A percentile compares a stretch with the other conserved stretches of the same genome.
phyloP scores from a whole-genome alignment of 2,113 vertebrate species.

The Rhynchopsitta pachyrhyncha region DNA sequence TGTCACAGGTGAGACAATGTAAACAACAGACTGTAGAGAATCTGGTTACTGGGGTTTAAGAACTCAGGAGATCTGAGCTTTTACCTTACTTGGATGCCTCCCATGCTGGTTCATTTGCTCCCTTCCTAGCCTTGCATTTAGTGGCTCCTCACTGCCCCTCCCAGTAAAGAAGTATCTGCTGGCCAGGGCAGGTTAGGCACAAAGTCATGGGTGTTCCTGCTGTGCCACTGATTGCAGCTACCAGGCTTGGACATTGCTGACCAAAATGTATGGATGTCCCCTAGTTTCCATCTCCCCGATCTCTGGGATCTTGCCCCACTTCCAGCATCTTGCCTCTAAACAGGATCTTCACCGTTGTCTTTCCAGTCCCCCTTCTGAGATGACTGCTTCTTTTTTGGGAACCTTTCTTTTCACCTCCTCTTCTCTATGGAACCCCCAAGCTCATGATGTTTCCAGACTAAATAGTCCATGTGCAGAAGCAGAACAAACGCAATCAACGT shows the following conservation, averaged over 20 bases:
- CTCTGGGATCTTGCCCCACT: not conserved
- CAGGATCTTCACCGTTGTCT: not conserved
- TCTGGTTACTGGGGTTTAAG: not conserved
- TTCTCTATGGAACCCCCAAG: not conserved
- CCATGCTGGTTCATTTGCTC: not conserved
- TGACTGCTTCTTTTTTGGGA: not conserved
- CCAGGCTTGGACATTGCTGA: accelerated
- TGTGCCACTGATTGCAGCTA: not conserved
- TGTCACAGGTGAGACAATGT: accelerated
- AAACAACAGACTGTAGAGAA: not conserved
- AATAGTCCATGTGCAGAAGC: not conserved
- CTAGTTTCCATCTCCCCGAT: not conserved
- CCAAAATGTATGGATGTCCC: not conserved
- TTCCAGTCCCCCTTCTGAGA: not conserved
- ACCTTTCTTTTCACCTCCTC: not conserved
- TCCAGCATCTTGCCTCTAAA: not conserved
- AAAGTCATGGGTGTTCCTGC: not conserved
- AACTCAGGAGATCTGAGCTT: not conserved
- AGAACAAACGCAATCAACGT: accelerated
- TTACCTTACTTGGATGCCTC: not conserved
- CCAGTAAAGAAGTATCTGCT: not conserved
- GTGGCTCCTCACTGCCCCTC: not conserved
- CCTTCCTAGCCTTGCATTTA: not conserved
- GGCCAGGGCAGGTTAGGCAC: not conserved
- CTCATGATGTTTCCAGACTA: not conserved